Conservation (phyloP, 2,113 vertebrate species). For the Melozone crissalis region DNA sequence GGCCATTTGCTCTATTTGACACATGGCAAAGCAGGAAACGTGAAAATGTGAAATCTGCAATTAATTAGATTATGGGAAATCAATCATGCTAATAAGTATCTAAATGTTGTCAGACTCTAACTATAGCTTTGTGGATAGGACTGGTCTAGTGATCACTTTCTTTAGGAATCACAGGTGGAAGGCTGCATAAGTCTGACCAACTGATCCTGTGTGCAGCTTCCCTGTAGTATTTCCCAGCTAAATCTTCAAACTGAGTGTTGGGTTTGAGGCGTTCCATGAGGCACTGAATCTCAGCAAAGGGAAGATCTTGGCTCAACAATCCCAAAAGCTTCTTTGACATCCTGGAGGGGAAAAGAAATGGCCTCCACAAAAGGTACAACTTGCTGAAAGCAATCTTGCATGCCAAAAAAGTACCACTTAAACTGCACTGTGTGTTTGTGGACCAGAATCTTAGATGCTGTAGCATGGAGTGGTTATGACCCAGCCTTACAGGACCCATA, state of each 20-base stretch:
- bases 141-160: not conserved
- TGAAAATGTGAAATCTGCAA: conserved; percentile 1
- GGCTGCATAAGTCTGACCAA: not conserved
- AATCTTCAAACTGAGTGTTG: not conserved
- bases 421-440: not conserved
- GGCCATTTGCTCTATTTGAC: not conserved
- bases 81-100: not conserved
- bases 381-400: not conserved
- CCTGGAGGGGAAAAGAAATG: not conserved
- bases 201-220: not conserved
- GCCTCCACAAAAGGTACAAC: not conserved
- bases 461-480: not conserved
- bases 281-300: not conserved
- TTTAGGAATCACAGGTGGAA: not conserved
- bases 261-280: not conserved
- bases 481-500: not conserved
- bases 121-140: not conserved
- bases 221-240: not conserved
- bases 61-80: conserved; percentile 34
- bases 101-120: not conserved
- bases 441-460: not conserved
- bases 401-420: not conserved
- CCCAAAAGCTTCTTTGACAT: not conserved
- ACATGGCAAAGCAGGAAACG: not conserved
- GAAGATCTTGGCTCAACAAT: not conserved